Conservation (phyloP, 2,797 vertebrate species). For the Hirundo rustica region DNA sequence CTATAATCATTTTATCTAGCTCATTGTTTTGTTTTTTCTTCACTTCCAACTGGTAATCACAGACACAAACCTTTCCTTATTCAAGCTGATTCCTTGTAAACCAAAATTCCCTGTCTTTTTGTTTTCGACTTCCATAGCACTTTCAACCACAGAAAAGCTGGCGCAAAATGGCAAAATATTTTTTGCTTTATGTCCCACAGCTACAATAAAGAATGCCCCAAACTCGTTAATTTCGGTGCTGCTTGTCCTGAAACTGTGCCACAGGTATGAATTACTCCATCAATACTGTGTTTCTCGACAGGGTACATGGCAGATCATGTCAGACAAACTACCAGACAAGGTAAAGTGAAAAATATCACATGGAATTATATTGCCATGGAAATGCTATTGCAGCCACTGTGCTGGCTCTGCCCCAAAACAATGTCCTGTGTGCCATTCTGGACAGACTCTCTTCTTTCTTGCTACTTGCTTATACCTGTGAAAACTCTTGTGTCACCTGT, state of each 20-base stretch:
- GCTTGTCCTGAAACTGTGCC: neutral
- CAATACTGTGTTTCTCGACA: neutral
- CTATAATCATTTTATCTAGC: neutral
- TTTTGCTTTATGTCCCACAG: neutral
- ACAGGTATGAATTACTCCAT: neutral
- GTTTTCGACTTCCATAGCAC: neutral
- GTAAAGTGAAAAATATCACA: neutral
- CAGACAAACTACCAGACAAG: neutral
- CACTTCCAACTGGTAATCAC: neutral
- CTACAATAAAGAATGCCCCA: neutral
- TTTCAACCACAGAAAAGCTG: neutral
- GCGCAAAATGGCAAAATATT: neutral
- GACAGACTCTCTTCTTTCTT: neutral
- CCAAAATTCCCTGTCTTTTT: neutral
- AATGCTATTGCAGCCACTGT: neutral
- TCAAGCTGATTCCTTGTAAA: neutral
- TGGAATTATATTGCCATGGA: neutral
- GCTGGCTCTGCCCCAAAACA: neutral
- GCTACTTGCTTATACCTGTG: neutral
- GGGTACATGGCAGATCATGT: neutral
- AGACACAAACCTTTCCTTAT: neutral
- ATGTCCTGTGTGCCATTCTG: neutral
- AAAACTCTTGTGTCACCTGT: neutral
- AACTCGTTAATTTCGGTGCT: neutral
- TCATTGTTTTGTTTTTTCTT: slow-evolving; percentile 9